Base-by-base conservation (phyloP, 2,797 vertebrate genomes). In the Ibycter americanus region DNA sequence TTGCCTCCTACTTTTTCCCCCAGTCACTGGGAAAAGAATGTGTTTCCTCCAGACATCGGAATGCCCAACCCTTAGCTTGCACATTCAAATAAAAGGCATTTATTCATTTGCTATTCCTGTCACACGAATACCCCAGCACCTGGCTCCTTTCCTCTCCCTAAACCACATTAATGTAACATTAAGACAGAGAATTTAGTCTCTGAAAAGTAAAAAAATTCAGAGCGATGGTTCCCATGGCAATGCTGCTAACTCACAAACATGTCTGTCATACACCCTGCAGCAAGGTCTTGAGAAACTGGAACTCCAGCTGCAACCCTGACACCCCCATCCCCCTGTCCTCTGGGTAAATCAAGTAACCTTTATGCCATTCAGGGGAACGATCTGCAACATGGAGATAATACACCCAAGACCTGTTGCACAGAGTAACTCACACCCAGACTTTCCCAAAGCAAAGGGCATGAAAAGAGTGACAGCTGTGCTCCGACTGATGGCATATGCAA, bases 81-180 rank as follows among this genome's bases (percentile, higher is more conserved):
- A 96, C 84, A 97, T 96, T 97, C 71, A 97, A 92, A 97, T 91
- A 89, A 94, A 94, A 96, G 89, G 71, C 73, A 88, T 94, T 96
- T 93, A 94, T 87, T 93, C 74, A 70, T 85, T 89, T 94, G 82
- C 91, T 96, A 94, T 96, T 96, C 93, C 73, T 8, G 84, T 92
- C 95, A 93, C 91, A 93, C 1, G 4, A 95, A 91, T 58, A 92
- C 74, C 26, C 81, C 0, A 0, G 83, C 91, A 96, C 83, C 90
- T 81, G 90, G 77, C 72, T 96, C 78, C 44, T 93, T 78, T 77
- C 51, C 68, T 94, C 87, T 92, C 73, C 68, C 70, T 82, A 85
- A 88, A 90, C 49, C 5, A 6, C 52, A 59, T 63, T 62, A 91
- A 95, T 1, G 22, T 42, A 95, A 90, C 34, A 12, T 81, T 86